phyloP scores from a whole-genome alignment of 1,140 invertebrate genomes.

The Oryzaephilus surinamensis region DNA sequence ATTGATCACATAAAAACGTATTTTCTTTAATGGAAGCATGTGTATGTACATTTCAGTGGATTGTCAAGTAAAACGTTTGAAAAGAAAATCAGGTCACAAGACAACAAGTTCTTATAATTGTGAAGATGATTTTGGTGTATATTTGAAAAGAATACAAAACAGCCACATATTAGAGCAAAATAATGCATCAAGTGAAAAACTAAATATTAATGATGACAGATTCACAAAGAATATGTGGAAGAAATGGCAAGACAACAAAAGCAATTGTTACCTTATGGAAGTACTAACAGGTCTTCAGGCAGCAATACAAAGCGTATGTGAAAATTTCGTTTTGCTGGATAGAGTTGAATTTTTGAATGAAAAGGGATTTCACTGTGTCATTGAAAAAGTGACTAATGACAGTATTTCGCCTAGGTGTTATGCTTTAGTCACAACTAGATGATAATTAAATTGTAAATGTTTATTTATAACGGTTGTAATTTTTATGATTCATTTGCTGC shows the following conservation, averaged over 20 bases:
- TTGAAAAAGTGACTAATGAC: conserved; percentile 46
- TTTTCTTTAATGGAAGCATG: no score
- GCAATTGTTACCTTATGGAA: conserved; percentile 29
- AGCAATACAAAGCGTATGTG: conserved; percentile 44
- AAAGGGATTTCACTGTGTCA: conserved; percentile 38
- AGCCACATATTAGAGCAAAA: no score
- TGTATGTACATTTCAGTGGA: conserved; percentile 40
- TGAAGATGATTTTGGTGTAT: conserved; percentile 36
- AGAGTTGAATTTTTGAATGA: conserved; percentile 52
- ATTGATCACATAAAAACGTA: no score
- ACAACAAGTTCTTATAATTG: conserved; percentile 41
- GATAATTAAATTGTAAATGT: no score
- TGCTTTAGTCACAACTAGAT: conserved; percentile 44
- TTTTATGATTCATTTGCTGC: no score
- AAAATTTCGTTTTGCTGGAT: conserved; percentile 58
- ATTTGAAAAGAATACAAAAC: no score
- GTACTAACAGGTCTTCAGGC: conserved; percentile 34
- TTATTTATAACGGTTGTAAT: no score
- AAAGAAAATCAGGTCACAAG: conserved; percentile 46
- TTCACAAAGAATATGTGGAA: conserved; percentile 22
- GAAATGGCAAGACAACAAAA: conserved; percentile 25
- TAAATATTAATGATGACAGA: conserved; percentile 10
- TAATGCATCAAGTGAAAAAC: conserved; percentile 31
- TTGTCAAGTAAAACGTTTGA: conserved; percentile 41
- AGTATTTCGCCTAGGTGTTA: conserved; percentile 48